A percentile compares a stretch with the other conserved stretches of the same genome.
phyloP scores from a whole-genome alignment of 2,797 vertebrate species.

The Sebastes minor region DNA sequence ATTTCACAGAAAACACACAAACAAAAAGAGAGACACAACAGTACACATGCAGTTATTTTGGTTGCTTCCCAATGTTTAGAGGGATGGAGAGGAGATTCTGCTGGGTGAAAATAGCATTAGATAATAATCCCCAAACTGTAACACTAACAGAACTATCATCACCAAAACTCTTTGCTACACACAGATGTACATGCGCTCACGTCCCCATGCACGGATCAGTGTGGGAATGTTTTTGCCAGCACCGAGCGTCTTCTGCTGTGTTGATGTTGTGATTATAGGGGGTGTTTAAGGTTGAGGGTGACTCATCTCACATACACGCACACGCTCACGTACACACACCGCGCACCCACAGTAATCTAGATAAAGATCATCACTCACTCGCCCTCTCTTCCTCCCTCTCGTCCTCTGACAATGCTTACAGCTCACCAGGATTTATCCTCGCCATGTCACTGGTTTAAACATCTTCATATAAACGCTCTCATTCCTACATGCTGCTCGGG shows the following conservation, averaged over 20 bases:
- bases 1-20: background rate
- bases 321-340: background rate
- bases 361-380: conserved; percentile 72
- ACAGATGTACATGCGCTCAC: background rate
- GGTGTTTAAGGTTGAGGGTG: conserved; percentile 75
- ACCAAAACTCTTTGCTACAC: conserved; percentile 19
- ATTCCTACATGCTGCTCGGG: conserved; percentile 25
- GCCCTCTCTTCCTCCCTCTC: conserved; percentile 52
- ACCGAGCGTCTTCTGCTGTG: conserved; percentile 54
- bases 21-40: background rate
- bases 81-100: conserved; percentile 19
- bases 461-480: conserved; percentile 57
- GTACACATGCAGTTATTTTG: background rate
- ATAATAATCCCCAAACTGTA: conserved; percentile 56
- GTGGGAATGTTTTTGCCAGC: conserved; percentile 69
- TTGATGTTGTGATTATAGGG: conserved; percentile 76
- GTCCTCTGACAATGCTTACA: conserved; percentile 61
- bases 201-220: conserved; percentile 44
- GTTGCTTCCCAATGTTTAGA: background rate
- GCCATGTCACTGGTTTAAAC: conserved; percentile 44
- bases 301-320: conserved; percentile 65
- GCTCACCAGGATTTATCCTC: conserved; percentile 60
- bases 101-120: conserved; percentile 43
- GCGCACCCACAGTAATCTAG: conserved; percentile 62
- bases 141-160: conserved; percentile 52